These are phyloP conservation scores for Idaea aversata DNA, from an alignment of 2,888 invertebrate species.

Conservation along the genomic window DNA sequence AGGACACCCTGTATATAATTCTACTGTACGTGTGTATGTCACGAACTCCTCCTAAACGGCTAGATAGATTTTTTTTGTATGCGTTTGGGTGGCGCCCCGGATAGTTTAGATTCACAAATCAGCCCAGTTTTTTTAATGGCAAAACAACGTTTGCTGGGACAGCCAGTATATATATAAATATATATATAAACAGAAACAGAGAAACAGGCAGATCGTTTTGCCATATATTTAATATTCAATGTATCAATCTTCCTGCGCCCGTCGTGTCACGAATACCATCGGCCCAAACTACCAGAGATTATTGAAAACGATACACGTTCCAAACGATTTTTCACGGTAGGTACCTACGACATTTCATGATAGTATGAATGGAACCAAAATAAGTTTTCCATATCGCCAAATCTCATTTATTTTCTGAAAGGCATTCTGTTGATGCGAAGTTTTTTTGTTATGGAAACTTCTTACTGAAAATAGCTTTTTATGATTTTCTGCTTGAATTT, in stretches of 20 bases:
- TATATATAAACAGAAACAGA: no score
- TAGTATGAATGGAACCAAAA: constrained; percentile 52
- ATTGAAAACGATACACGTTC: constrained; percentile 57
- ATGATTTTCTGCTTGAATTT: not conserved
- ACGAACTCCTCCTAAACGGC: no score
- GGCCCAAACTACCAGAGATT: constrained; percentile 36
- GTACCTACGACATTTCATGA: constrained; percentile 35
- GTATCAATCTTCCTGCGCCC: not conserved
- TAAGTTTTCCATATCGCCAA: constrained; percentile 56
- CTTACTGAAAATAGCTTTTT: not conserved
- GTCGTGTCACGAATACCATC: not conserved
- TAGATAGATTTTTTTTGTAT: no score
- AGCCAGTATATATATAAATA: no score
- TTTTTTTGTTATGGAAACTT: constrained; percentile 9
- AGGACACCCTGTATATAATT: no score
- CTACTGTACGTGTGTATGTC: no score
- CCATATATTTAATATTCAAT: not conserved
- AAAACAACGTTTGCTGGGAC: no score
- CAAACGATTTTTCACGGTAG: constrained; percentile 49
- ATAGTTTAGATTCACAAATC: no score
- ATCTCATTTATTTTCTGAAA: constrained; percentile 46
- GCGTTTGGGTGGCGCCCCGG: no score
- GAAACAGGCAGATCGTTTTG: not conserved
- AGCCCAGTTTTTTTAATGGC: no score
- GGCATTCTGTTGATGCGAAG: constrained; percentile 11